Conservation (phyloP, 2,113 vertebrate species). For the Apaloderma vittatum region DNA sequence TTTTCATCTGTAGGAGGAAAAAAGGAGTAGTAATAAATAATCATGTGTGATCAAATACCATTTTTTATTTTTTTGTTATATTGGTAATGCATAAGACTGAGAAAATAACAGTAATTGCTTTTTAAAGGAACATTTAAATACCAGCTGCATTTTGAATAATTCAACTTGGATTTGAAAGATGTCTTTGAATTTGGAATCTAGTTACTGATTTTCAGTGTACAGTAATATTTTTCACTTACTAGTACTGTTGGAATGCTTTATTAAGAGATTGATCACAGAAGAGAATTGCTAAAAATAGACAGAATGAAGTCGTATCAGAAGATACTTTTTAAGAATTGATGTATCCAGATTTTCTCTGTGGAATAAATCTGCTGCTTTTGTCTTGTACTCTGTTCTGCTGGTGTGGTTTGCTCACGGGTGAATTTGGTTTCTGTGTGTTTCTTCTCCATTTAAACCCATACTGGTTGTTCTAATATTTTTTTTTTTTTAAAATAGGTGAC, state of each 20-base stretch:
- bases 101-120: neutral
- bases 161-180: neutral
- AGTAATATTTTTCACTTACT: neutral
- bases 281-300: neutral
- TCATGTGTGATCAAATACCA: neutral
- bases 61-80: neutral
- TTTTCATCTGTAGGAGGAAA: neutral
- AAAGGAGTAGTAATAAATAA: neutral
- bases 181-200: neutral
- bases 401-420: neutral
- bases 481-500: conserved; percentile 83
- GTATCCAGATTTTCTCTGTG: neutral
- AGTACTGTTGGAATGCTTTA: neutral
- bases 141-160: neutral
- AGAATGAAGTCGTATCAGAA: neutral
- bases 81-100: neutral
- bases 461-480: neutral
- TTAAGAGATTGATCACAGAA: neutral
- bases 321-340: neutral
- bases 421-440: neutral
- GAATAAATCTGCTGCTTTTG: neutral
- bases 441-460: neutral
- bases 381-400: neutral
- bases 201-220: neutral
- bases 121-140: neutral